Percentiles rank a stretch among this genome's conserved stretches.
phyloP scores from a whole-genome alignment of 1,140 invertebrate species.

The Drosophila sp. region DNA sequence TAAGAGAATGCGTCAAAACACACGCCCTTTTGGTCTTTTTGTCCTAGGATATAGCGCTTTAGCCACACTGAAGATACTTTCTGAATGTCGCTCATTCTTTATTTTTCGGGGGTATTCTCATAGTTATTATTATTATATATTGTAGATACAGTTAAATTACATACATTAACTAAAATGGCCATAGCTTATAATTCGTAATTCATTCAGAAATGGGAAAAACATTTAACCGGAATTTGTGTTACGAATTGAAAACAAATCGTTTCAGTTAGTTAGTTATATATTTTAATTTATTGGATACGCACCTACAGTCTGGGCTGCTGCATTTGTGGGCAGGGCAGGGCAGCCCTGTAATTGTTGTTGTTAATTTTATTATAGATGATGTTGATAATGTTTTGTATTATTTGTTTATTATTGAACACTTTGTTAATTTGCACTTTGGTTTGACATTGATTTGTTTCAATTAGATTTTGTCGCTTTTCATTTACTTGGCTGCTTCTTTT shows the following conservation, averaged over 20 bases:
- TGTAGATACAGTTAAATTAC: neutral
- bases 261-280: neutral
- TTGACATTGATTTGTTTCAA: conserved; percentile 35
- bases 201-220: no score
- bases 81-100: conserved; percentile 16
- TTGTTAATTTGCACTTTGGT: conserved; percentile 45
- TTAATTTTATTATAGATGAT: conserved; percentile 22
- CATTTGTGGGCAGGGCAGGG: conserved; percentile 37
- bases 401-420: conserved; percentile 59
- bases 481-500: conserved; percentile 34
- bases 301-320: conserved; percentile 49
- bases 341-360: conserved; percentile 30
- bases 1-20: conserved; percentile 37
- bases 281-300: conserved; percentile 6
- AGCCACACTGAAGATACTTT: conserved; percentile 15
- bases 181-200: no score
- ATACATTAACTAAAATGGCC: no score
- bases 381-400: conserved; percentile 11
- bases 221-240: neutral
- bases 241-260: neutral
- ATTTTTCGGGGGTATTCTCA: neutral
- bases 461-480: conserved; percentile 36
- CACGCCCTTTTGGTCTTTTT: conserved; percentile 72
- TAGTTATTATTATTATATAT: conserved; percentile 39
- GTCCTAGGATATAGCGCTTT: conserved; percentile 22